A percentile compares a stretch with the other conserved stretches of the same genome.
phyloP scores from a whole-genome alignment of 2,888 invertebrate species.

The Unio delphinus region DNA sequence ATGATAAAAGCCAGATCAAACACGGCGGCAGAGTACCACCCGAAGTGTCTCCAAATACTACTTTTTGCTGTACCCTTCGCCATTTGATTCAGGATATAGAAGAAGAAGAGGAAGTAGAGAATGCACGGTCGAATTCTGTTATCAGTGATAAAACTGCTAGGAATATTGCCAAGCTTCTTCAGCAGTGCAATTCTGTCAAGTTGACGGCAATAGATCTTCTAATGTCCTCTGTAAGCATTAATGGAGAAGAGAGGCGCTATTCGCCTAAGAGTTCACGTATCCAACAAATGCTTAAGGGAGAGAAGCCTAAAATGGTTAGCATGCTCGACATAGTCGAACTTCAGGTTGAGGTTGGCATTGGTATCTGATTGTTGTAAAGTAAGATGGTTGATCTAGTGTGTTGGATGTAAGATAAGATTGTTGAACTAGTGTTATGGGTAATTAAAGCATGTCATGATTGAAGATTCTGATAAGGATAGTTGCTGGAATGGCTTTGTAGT shows the following conservation, averaged over 20 bases:
- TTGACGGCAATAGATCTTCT: slow-evolving; percentile 33
- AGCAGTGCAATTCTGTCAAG: slow-evolving; percentile 35
- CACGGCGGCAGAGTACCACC: no score
- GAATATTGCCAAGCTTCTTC: slow-evolving; percentile 19
- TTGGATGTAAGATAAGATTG: no score
- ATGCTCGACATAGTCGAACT: slow-evolving; percentile 35
- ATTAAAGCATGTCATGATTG: no score
- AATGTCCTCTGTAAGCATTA: slow-evolving; percentile 30
- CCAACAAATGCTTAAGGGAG: slow-evolving; percentile 34
- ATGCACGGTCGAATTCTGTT: background rate
- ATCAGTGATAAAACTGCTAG: slow-evolving; percentile 14
- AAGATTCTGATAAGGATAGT: no score
- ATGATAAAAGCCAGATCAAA: no score
- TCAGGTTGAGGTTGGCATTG: slow-evolving; percentile 29
- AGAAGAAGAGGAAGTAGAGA: slow-evolving; percentile 9
- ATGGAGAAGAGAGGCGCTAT: slow-evolving; percentile 18
- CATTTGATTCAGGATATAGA: slow-evolving; percentile 17
- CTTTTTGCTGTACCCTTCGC: no score
- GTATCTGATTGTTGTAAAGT: no score
- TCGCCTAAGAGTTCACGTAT: slow-evolving; percentile 28
- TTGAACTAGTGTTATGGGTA: no score
- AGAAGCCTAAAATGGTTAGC: slow-evolving; percentile 26
- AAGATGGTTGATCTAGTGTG: no score
- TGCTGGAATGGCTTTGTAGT: no score
- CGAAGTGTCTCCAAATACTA: no score